Conservation (phyloP, 2,113 vertebrate species). For the Brienomyrus brachyistius region DNA sequence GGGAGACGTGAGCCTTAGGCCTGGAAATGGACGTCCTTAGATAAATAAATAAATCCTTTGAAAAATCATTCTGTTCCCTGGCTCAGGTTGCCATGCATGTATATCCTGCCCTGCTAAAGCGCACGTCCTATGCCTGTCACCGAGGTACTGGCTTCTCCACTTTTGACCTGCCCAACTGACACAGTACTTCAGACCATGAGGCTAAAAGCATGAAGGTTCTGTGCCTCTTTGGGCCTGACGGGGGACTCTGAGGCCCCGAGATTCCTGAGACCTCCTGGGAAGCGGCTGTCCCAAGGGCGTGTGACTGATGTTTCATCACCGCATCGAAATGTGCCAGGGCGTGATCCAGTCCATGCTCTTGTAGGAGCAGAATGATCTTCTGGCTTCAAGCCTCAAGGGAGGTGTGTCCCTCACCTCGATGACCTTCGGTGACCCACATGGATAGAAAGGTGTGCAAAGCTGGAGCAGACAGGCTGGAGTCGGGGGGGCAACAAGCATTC, state of each 20-base stretch:
- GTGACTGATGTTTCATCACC: neutral
- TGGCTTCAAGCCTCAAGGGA: neutral
- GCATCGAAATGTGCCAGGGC: neutral
- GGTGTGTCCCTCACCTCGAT: neutral
- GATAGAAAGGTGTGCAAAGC: neutral
- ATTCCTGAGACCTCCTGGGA: neutral
- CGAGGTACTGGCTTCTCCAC: neutral
- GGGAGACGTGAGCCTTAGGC: neutral
- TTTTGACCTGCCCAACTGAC: neutral
- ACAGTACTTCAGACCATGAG: neutral
- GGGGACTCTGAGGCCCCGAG: neutral
- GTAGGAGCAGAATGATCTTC: neutral
- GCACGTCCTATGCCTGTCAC: neutral
- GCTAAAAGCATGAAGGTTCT: neutral
- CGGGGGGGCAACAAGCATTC: neutral
- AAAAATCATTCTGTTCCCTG: neutral
- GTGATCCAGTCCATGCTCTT: neutral
- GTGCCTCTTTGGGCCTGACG: neutral
- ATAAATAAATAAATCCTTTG: neutral
- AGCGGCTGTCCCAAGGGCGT: neutral
- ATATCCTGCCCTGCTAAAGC: neutral
- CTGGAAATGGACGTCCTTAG: conserved; percentile 9
- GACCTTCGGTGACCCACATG: neutral
- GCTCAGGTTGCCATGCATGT: neutral
- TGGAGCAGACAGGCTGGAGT: neutral